Base-by-base conservation (phyloP, 2,113 vertebrate species). In the Zingel zingel region DNA sequence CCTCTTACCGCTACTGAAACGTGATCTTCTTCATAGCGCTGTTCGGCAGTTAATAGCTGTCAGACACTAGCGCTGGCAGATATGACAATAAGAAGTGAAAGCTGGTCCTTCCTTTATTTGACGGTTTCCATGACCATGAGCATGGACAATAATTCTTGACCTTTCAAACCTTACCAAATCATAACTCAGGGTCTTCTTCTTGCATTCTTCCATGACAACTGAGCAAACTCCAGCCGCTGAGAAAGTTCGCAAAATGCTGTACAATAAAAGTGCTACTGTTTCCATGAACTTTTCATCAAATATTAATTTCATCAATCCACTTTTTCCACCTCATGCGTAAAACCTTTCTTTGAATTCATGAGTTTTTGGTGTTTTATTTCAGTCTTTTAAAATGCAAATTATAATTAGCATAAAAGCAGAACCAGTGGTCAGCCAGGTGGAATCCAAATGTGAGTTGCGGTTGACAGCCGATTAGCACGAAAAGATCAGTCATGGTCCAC, bases 371-470 rank as follows among this genome's bases (percentile, higher is more conserved):
- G 43, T 59, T 54, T 59, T 77, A 21, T 45, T 57, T n/a, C 1
- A 10, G 21, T 64, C 62, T 48, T 48, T 45, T 19, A 4, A 21
- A 74, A 62, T 50, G 25, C 27, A 27, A 74, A 66, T 61, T 25
- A 0, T 16, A 5, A 71, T 76, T 54, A 39, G 48, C 61, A 66
- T 61, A 67, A 73, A 73, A 68, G 36, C 47, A 39, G 27, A 63
- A 71, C 12, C 64, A 15, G 19, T 9, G 45, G 51, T 65, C 23
- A 54, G 30, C 19, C 63, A 4, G 21, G 25, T 45, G 56, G 47
- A 83, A 83, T 81, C 30, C 57, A 74, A 77, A 69, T 53, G n/a
- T 27, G 19, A 19, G 50, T 45, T 53, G 27, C n/a, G 43, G 14
- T n/a, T 64, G 80, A 66, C 50, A 43, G 18, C 72, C 4, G 19